Evolutionary conservation across 2,888 invertebrate genomes (phyloP).

Genomic region (Clusia tigrina): DNA sequence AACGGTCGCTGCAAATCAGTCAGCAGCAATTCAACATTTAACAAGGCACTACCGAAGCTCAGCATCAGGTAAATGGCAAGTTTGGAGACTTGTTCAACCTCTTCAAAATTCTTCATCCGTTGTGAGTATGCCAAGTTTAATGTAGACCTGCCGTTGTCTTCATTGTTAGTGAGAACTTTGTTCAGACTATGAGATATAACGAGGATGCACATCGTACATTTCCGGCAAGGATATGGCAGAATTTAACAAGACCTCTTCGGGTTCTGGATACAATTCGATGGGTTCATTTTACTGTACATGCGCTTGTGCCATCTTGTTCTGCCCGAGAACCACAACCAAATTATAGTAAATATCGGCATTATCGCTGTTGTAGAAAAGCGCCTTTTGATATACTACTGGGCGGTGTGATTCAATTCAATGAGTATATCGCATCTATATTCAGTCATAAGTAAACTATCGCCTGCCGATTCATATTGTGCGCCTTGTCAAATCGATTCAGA

Average conservation of each 20-base stretch:
- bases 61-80: conserved; percentile 87
- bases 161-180: conserved; percentile 73
- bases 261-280: conserved; percentile 89
- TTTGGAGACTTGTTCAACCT: conserved; percentile 91
- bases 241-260: conserved; percentile 92
- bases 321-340: conserved; percentile 92
- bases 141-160: conserved; percentile 88
- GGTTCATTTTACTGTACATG: conserved; percentile 92
- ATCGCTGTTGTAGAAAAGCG: conserved; percentile 89
- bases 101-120: conserved; percentile 93
- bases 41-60: conserved; percentile 91
- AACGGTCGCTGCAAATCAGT: conserved; percentile 88
- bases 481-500: conserved; percentile 90
- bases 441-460: conserved; percentile 97
- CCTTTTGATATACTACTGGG: conserved; percentile 88
- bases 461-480: conserved; percentile 91
- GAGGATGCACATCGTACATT: conserved; percentile 79
- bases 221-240: conserved; percentile 94
- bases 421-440: conserved; percentile 95
- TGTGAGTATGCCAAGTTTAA: conserved; percentile 95
- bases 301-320: conserved; percentile 90
- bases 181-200: conserved; percentile 82
- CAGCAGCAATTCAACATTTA: conserved; percentile 88
- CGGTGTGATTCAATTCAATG: conserved; percentile 91
- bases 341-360: conserved; percentile 96